Evolutionary conservation across 30 jellyfish, hydroid and myxozoan genomes (phyloP).

Genomic region (Aurelia aurita): DNA sequence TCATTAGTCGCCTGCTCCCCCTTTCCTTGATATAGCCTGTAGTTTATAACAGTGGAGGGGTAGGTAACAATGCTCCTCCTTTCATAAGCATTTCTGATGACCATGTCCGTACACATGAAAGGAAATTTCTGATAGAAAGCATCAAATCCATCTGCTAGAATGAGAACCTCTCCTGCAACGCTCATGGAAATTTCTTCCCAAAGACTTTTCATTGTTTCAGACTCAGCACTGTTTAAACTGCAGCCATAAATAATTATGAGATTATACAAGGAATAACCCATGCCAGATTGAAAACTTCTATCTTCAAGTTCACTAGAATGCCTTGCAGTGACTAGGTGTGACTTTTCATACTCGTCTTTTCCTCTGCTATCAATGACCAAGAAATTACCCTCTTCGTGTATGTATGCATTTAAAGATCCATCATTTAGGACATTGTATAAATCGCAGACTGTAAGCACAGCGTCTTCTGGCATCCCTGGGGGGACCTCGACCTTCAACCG

Average conservation of each 20-base stretch:
- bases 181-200: conserved; percentile 54
- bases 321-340: conserved; percentile 77
- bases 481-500: conserved; percentile 44
- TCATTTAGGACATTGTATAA: conserved; percentile 78
- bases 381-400: conserved; percentile 76
- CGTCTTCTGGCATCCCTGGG: conserved; percentile 62
- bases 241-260: conserved; percentile 60
- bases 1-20: conserved; percentile 92
- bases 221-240: not conserved
- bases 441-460: conserved; percentile 70
- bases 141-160: conserved; percentile 64
- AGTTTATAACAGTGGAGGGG: conserved; percentile 79
- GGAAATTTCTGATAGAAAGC: conserved; percentile 56
- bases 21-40: conserved; percentile 81
- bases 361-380: conserved; percentile 75
- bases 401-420: conserved; percentile 73
- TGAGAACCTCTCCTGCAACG: conserved; percentile 79
- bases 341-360: conserved; percentile 2
- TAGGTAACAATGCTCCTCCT: conserved; percentile 60
- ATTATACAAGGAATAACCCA: conserved; percentile 44
- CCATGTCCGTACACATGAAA: conserved; percentile 78
- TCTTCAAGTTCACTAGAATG: conserved; percentile 33
- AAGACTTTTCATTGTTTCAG: conserved; percentile 8
- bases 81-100: conserved; percentile 58
- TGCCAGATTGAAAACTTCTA: conserved; percentile 34